phyloP scores from a whole-genome alignment of 1,140 invertebrate species.

The Drosophila obscura region DNA sequence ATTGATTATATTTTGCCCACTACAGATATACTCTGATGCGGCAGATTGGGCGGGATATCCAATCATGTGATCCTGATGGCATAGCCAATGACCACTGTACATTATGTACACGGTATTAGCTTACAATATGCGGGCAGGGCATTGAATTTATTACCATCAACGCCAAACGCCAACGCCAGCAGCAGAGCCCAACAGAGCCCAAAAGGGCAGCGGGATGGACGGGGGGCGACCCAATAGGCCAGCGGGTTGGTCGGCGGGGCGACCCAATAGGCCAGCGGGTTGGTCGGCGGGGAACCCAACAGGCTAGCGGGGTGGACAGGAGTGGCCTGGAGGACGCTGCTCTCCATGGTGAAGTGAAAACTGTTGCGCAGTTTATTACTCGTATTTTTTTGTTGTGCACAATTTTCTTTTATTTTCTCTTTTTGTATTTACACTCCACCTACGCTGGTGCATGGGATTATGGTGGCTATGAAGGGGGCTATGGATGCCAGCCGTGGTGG shows the following conservation, averaged over 20 bases:
- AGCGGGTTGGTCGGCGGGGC: too few relatives aligned
- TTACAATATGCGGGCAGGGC: slow-evolving; percentile 46
- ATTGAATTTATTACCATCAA: slow-evolving; percentile 42
- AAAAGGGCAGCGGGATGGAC: too few relatives aligned
- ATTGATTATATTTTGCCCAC: neutral
- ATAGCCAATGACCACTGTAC: slow-evolving; percentile 23
- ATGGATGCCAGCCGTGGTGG: neutral
- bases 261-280: too few relatives aligned
- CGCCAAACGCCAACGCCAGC: slow-evolving; percentile 8
- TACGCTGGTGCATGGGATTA: slow-evolving; percentile 5
- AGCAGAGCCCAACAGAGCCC: neutral
- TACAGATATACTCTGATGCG: neutral
- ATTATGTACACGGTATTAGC: slow-evolving; percentile 40
- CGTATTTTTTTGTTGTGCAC: slow-evolving; percentile 1
- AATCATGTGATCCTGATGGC: neutral
- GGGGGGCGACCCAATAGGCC: too few relatives aligned
- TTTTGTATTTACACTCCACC: slow-evolving; percentile 2
- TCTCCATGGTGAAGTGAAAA: slow-evolving; percentile 37
- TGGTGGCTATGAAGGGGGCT: too few relatives aligned
- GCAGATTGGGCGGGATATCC: too few relatives aligned
- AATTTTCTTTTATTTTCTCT: slow-evolving; percentile 2
- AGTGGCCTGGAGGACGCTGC: too few relatives aligned
- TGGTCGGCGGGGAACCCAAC: too few relatives aligned
- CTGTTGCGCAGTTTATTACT: slow-evolving; percentile 68
- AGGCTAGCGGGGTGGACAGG: too few relatives aligned